A percentile compares a stretch with the other conserved stretches of the same genome.
Evolutionary conservation across 2,113 vertebrate species (phyloP).

Genomic region (Tragelaphus imberbis): DNA sequence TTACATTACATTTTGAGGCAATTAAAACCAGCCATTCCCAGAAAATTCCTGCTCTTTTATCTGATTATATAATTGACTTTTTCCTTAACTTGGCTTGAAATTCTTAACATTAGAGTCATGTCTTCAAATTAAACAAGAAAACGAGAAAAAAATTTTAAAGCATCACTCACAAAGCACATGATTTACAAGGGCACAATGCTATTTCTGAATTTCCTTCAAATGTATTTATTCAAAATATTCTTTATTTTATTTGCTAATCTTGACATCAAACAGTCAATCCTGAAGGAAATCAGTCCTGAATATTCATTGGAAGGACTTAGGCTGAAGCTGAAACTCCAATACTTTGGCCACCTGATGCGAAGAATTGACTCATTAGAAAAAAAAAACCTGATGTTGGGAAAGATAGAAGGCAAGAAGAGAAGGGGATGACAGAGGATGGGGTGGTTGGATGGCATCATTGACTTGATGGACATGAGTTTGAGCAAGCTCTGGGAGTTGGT

Average conservation of each 20-base stretch:
- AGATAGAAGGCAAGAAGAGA: not conserved
- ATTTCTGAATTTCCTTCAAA: not conserved
- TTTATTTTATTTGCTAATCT: not conserved
- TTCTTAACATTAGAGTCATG: not conserved
- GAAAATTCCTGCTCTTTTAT: not conserved
- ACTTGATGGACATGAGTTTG: not conserved
- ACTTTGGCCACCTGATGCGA: not conserved
- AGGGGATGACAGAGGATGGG: not conserved
- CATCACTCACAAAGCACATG: not conserved
- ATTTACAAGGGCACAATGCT: not conserved
- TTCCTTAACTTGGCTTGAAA: not conserved
- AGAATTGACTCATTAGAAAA: not conserved
- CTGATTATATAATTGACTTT: not conserved
- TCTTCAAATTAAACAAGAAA: conserved; percentile 7
- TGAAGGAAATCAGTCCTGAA: not conserved
- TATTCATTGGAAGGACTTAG: not conserved
- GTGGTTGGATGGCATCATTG: not conserved
- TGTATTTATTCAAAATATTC: not conserved
- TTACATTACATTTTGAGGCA: not conserved
- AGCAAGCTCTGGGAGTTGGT: not conserved
- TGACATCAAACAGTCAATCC: not conserved
- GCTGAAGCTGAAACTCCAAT: not conserved
- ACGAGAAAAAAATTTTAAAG: not conserved
- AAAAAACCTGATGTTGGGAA: not conserved
- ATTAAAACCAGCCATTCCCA: not conserved